Evolutionary conservation across 1,140 invertebrate species (phyloP).

Genomic region (Heliconius hermathena): DNA sequence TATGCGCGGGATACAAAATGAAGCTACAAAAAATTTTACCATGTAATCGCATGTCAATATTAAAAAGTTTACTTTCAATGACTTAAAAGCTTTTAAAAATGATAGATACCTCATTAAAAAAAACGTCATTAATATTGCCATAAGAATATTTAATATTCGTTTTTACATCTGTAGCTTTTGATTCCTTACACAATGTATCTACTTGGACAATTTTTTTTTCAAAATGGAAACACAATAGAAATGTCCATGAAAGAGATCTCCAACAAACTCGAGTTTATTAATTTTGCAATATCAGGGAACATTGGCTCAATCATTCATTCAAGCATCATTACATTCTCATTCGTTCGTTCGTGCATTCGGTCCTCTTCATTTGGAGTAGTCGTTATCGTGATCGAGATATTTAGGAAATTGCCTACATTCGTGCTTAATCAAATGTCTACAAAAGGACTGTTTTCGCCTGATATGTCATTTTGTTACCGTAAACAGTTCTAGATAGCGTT

Average conservation of each 20-base stretch:
- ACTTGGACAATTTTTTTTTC: background rate
- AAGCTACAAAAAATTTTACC: too few species aligned
- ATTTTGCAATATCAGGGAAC: conserved; percentile 29
- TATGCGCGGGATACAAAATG: too few species aligned
- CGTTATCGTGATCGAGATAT: conserved; percentile 55
- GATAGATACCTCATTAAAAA: too few species aligned
- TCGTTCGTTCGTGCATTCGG: conserved; percentile 47
- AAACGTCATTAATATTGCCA: too few species aligned
- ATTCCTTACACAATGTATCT: background rate
- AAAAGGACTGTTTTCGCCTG: background rate
- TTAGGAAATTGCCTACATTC: conserved; percentile 64
- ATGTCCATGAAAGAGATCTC: conserved; percentile 8
- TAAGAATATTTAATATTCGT: background rate
- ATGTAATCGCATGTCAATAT: background rate
- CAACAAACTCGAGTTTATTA: conserved; percentile 13
- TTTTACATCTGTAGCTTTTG: background rate
- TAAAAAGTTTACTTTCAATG: background rate
- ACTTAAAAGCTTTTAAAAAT: background rate
- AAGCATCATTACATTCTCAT: conserved; percentile 63
- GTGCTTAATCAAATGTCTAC: conserved; percentile 19
- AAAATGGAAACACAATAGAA: conserved; percentile 16
- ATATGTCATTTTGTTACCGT: background rate
- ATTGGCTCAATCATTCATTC: conserved; percentile 49
- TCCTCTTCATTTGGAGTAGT: conserved; percentile 43
- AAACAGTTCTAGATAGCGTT: background rate